Conservation (phyloP, 2,113 vertebrate species). For the Excalfactoria chinensis region DNA sequence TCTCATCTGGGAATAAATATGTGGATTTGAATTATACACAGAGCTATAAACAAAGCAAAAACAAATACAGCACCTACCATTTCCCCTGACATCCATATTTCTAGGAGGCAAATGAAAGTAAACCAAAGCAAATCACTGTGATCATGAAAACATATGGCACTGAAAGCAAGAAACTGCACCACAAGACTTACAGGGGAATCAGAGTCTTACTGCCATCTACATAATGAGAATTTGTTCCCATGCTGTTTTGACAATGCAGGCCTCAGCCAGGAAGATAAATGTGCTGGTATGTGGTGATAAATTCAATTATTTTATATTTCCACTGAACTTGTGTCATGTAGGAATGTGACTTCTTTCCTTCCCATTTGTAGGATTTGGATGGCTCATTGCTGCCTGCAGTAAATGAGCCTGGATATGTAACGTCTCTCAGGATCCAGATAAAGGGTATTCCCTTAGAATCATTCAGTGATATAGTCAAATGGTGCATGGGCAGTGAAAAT, state of each 20-base stretch:
- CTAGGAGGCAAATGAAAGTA: slow-evolving; percentile 51
- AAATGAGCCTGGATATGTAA: neutral
- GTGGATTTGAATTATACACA: slow-evolving; percentile 18
- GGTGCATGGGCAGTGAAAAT: neutral
- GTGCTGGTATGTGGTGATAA: slow-evolving; percentile 9
- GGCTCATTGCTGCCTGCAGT: neutral
- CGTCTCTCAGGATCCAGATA: neutral
- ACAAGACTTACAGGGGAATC: slow-evolving; percentile 34
- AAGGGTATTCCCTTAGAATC: neutral
- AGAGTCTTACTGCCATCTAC: slow-evolving; percentile 48
- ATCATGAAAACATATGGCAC: slow-evolving; percentile 59
- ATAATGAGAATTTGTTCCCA: slow-evolving; percentile 53
- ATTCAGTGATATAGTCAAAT: neutral
- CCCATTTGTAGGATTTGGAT: neutral
- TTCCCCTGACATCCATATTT: slow-evolving; percentile 45
- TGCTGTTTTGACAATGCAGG: slow-evolving; percentile 19
- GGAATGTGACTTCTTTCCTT: neutral
- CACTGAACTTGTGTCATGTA: neutral
- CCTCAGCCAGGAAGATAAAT: slow-evolving; percentile 27
- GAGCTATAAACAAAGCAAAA: slow-evolving; percentile 6
- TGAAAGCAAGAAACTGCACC: slow-evolving; percentile 26
- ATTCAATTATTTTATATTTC: slow-evolving; percentile 48
- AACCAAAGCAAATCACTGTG: slow-evolving; percentile 56
- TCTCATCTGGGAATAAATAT: slow-evolving; percentile 34
- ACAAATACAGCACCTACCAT: slow-evolving; percentile 31